Percentiles rank a stretch among this genome's conserved stretches.
Evolutionary conservation across 2,797 vertebrate species (phyloP).

Genomic region (Crypturellus tataupa): DNA sequence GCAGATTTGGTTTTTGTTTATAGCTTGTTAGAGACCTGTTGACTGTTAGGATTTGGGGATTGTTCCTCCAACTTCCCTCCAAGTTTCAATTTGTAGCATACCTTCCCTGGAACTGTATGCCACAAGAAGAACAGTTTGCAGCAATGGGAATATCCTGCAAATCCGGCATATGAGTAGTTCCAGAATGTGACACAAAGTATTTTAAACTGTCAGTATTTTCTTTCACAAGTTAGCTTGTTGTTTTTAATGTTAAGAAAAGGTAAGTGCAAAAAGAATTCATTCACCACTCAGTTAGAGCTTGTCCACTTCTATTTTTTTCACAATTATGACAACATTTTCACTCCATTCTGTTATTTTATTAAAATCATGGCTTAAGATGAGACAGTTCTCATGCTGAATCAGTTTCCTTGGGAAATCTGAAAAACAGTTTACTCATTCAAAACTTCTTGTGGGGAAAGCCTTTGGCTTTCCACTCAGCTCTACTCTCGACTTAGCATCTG

Average conservation of each 20-base stretch:
- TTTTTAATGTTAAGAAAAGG: not conserved
- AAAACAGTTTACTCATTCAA: not conserved
- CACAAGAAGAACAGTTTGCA: not conserved
- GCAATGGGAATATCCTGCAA: no score
- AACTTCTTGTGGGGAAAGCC: not conserved
- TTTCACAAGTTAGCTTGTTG: not conserved
- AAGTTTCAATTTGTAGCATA: not conserved
- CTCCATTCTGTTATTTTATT: not conserved
- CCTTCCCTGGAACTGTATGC: accelerated
- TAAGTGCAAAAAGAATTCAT: not conserved
- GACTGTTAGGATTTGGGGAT: not conserved
- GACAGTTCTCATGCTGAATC: not conserved
- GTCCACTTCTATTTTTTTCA: not conserved
- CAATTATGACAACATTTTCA: not conserved
- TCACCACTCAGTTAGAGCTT: not conserved
- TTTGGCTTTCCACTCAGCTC: not conserved
- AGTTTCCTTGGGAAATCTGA: not conserved
- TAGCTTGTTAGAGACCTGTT: not conserved
- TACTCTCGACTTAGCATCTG: not conserved
- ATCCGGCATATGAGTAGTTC: not conserved
- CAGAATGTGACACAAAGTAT: not conserved
- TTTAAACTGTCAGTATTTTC: not conserved
- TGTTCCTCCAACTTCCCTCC: not conserved
- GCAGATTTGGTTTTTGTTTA: not conserved
- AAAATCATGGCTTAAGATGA: not conserved